Base-by-base conservation (phyloP, 1,140 invertebrate species). In the Dinothrombium tinctorium region DNA sequence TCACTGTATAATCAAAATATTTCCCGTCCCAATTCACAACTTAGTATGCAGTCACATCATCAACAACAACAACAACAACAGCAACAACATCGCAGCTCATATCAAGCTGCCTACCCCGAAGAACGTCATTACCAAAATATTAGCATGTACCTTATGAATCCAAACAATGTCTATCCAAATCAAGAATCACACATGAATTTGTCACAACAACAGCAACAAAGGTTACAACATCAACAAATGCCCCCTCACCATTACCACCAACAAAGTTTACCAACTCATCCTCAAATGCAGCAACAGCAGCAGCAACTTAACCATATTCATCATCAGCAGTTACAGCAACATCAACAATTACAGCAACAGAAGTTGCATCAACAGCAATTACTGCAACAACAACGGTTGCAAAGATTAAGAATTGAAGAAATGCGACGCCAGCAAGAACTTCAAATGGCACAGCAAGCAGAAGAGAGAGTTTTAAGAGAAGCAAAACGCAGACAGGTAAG, bases 371-470 rank as follows among this genome's bases (percentile, higher is more conserved):
- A 31, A 17, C 37, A 47, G 14, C 45, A 50, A 44, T 33, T 29
- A 23, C 36, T 42, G 2, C 41, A 52, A 29, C 47, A 47, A n/a
- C 45, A 45, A 45, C n/a, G 46, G 40, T 41, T 47, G 38, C 41
- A 44, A 20, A 25, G 41, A 23, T 26, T 37, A 21, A 48, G 51
- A 32, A 41, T 49, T 4, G 47, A 47, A 7, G 47, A 51, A 32
- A 42, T 46, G 32, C 43, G 52, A 23, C 48, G 47, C 22, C 56
- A 55, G 42, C 48, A 54, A 33, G 33, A 39, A 25, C n/a, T n/a
- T n/a, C 44, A 43, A 29, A 35, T 9, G 26, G 12, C n/a, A 28
- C 7, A 28, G 26, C 26, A 28, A 28, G 26, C 7, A 28, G 26
- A 28, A 28, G n/a, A 28, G n/a, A 7, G 7, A 28, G n/a, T n/a